Percentiles rank a stretch among this genome's conserved stretches.
Evolutionary conservation across 2,113 vertebrate species (phyloP).

Genomic region (Neolamprologus falcicula): DNA sequence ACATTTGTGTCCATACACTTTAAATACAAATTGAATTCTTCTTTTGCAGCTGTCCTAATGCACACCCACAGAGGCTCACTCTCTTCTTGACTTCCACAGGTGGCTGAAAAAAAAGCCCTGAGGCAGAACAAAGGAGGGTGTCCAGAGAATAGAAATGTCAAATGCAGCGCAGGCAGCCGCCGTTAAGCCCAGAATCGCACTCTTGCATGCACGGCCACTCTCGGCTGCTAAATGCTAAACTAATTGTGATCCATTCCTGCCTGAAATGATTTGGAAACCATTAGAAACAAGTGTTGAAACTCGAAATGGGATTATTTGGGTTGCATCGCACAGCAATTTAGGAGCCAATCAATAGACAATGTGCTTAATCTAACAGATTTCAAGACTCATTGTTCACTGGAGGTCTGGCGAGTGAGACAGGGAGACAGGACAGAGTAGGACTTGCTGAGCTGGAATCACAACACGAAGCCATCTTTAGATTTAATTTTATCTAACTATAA

Average conservation of each 20-base stretch:
- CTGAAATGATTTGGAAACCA: constrained; percentile 56
- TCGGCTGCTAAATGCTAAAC: constrained; percentile 39
- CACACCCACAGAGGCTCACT: neutral
- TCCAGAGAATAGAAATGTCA: constrained; percentile 45
- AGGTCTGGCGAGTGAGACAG: neutral
- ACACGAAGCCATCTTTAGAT: neutral
- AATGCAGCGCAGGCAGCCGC: neutral
- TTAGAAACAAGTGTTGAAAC: constrained; percentile 61
- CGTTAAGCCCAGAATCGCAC: constrained; percentile 8
- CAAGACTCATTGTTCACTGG: constrained; percentile 28
- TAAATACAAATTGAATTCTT: neutral
- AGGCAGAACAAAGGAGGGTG: constrained; percentile 9
- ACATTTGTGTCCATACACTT: neutral
- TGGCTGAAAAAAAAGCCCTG: neutral
- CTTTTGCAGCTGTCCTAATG: neutral
- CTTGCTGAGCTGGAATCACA: neutral
- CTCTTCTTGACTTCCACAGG: neutral
- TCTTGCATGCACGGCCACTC: constrained; percentile 48
- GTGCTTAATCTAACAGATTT: constrained; percentile 57
- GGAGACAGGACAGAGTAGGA: neutral
- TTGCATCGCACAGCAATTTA: constrained; percentile 47
- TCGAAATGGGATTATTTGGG: constrained; percentile 65
- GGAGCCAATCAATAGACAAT: constrained; percentile 55
- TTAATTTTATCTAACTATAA: neutral
- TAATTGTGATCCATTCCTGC: constrained; percentile 57